Evolutionary conservation across 2,797 vertebrate genomes (phyloP).

Genomic region (Etheostoma nigrum): DNA sequence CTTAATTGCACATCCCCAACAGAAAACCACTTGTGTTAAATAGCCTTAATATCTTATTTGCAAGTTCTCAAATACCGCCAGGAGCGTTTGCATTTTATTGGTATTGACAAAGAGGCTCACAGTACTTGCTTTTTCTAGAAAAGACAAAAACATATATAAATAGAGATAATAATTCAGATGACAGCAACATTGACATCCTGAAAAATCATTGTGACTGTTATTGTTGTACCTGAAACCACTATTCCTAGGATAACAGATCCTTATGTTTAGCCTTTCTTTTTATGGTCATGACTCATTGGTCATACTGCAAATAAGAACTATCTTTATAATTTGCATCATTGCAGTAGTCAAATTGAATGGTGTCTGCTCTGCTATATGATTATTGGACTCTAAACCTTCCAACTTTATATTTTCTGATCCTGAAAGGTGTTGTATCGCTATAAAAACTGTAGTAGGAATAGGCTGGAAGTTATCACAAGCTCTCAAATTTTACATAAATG

Average conservation of each 20-base stretch:
- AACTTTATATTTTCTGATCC: neutral
- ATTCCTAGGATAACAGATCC: neutral
- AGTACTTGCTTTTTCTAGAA: neutral
- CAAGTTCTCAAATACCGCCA: slow-evolving; percentile 21
- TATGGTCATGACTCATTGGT: neutral
- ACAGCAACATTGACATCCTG: neutral
- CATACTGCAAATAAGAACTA: slow-evolving; percentile 16
- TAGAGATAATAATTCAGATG: neutral
- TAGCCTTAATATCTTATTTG: slow-evolving; percentile 26
- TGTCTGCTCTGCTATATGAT: slow-evolving; percentile 30
- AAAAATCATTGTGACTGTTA: neutral
- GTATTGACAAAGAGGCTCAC: slow-evolving; percentile 14
- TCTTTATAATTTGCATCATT: slow-evolving; percentile 37
- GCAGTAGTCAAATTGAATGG: slow-evolving; percentile 5
- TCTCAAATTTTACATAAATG: neutral
- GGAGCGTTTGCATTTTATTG: slow-evolving; percentile 54
- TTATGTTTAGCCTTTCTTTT: slow-evolving; percentile 14
- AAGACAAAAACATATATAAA: neutral
- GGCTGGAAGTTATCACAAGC: slow-evolving; percentile 7
- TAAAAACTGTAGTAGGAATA: neutral
- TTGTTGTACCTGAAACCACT: neutral
- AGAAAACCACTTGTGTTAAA: neutral
- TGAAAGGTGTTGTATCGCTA: slow-evolving; percentile 10
- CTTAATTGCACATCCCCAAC: neutral
- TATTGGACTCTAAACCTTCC: slow-evolving; percentile 13